phyloP scores from a whole-genome alignment of 2,113 vertebrate genomes.

The Neogale vison region DNA sequence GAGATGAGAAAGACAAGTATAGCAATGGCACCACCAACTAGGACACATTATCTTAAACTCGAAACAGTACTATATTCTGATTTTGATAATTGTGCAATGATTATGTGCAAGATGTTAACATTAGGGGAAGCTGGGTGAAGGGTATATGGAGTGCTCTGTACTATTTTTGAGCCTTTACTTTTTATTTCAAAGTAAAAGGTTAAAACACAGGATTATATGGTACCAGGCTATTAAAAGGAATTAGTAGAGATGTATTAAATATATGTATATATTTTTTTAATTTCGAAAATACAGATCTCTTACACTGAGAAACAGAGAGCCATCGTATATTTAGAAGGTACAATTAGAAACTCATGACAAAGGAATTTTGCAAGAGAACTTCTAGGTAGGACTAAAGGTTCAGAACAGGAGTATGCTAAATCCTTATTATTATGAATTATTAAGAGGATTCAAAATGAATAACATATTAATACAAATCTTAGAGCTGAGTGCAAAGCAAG shows the following conservation, averaged over 20 bases:
- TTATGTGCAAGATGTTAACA: not conserved
- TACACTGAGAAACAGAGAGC: conserved; percentile 1
- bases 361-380: not conserved
- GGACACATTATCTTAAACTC: not conserved
- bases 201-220: not conserved
- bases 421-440: not conserved
- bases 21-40: not conserved
- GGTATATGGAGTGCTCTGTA: not conserved
- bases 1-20: not conserved
- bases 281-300: not conserved
- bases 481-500: not conserved
- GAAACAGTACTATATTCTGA: not conserved
- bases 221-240: not conserved
- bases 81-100: not conserved
- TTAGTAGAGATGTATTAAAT: not conserved
- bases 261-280: not conserved
- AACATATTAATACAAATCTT: not conserved
- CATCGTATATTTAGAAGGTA: not conserved
- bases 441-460: not conserved
- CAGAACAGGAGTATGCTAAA: not conserved
- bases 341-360: not conserved
- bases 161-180: not conserved
- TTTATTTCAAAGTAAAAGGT: conserved; percentile 17
- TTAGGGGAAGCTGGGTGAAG: not conserved
- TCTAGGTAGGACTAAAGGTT: not conserved